Percentiles rank a stretch among this genome's conserved stretches.
These are phyloP conservation scores for Oreohelix idahoensis DNA, from an alignment of 1,140 invertebrate species.

Conservation along the genomic window DNA sequence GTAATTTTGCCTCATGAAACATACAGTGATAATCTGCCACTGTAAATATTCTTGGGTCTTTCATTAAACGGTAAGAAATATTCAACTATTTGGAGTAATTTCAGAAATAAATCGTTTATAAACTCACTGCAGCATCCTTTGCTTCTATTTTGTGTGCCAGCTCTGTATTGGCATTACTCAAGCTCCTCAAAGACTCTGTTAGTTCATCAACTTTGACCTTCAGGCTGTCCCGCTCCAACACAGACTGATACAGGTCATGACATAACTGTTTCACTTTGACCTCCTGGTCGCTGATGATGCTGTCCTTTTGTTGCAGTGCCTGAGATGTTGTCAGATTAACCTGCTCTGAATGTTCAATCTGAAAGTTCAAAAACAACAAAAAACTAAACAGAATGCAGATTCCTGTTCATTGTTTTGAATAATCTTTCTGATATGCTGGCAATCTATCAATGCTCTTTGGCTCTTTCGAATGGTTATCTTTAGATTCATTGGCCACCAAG, in stretches of 20 bases:
- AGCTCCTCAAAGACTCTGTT: slow-evolving; percentile 55
- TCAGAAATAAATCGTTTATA: background rate
- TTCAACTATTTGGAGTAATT: too few relatives aligned
- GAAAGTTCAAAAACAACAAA: background rate
- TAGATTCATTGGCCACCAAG: too few relatives aligned
- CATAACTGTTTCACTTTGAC: slow-evolving; percentile 50
- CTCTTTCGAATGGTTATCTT: too few relatives aligned
- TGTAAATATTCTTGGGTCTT: too few relatives aligned
- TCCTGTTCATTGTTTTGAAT: too few relatives aligned
- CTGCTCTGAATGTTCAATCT: slow-evolving; percentile 55
- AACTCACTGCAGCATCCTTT: slow-evolving; percentile 56
- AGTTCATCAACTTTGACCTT: slow-evolving; percentile 52
- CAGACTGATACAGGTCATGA: slow-evolving; percentile 38
- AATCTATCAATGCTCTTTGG: too few relatives aligned
- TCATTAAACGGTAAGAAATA: too few relatives aligned
- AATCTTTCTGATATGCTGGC: too few relatives aligned
- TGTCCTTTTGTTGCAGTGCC: slow-evolving; percentile 53
- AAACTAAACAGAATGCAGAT: too few relatives aligned
- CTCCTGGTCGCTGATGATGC: slow-evolving; percentile 52
- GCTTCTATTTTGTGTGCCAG: slow-evolving; percentile 57
- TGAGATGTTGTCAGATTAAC: slow-evolving; percentile 40
- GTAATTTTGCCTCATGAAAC: too few relatives aligned
- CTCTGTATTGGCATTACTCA: slow-evolving; percentile 49
- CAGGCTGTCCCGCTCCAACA: slow-evolving; percentile 50
- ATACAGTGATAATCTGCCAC: too few relatives aligned